A percentile compares a stretch with the other conserved stretches of the same genome.
Conservation (phyloP, 2,113 vertebrate species). For the Beaufortia kweichowensis region DNA sequence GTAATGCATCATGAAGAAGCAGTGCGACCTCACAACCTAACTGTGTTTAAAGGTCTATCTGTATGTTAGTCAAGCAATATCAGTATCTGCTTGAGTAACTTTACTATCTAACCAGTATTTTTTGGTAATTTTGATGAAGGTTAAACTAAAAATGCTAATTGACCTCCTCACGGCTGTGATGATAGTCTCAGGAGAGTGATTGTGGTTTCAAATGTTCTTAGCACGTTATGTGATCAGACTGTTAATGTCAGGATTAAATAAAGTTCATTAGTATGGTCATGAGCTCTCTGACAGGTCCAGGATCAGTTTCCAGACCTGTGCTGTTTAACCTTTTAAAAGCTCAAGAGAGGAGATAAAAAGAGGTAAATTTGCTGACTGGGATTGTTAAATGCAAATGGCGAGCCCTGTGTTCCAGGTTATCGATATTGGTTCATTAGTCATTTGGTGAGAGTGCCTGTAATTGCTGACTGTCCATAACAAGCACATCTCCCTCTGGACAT, state of each 20-base stretch:
- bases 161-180: constrained; percentile 15
- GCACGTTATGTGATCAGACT: constrained; percentile 39
- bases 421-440: constrained; percentile 53
- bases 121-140: constrained; percentile 9
- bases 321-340: constrained; percentile 21
- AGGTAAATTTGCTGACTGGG: constrained; percentile 49
- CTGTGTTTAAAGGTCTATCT: not conserved
- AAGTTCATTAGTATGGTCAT: constrained; percentile 47
- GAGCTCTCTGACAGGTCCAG: constrained; percentile 40
- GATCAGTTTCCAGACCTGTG: constrained; percentile 39
- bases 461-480: constrained; percentile 43
- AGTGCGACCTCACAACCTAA: too few relatives aligned
- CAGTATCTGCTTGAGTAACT: too few relatives aligned
- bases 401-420: constrained; percentile 37
- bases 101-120: constrained; percentile 7
- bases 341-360: constrained; percentile 38
- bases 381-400: constrained; percentile 49
- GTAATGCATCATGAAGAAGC: too few relatives aligned
- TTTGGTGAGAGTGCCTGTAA: constrained; percentile 42
- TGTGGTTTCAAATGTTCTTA: constrained; percentile 49
- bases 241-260: constrained; percentile 43
- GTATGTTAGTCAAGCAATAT: not conserved
- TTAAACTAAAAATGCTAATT: constrained; percentile 43
- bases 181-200: constrained; percentile 28
- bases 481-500: constrained; percentile 22